Conservation (phyloP, 2,797 vertebrate genomes). For the Ficedula albicollis region DNA sequence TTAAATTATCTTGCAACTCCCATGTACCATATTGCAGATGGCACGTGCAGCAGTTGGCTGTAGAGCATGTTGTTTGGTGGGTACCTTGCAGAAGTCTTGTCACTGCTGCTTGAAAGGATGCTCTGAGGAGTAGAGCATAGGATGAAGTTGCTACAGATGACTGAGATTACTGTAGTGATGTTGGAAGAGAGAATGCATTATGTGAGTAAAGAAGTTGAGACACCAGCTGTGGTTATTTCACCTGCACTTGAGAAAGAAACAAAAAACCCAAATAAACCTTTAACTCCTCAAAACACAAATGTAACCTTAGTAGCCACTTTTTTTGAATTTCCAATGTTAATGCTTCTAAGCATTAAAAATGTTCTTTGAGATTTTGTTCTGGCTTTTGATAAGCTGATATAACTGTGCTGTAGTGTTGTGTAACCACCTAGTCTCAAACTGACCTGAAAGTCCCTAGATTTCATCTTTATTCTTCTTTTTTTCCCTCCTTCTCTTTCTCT, state of each 20-base stretch:
- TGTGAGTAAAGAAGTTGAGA: not conserved
- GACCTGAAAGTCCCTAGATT: not conserved
- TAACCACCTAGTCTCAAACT: not conserved
- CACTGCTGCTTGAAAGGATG: not conserved
- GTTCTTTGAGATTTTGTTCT: not conserved
- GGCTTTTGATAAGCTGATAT: not conserved
- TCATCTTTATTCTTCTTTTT: not conserved
- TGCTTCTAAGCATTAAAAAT: not conserved
- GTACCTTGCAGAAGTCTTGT: not conserved
- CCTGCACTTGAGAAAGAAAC: not conserved
- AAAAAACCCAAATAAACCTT: not conserved
- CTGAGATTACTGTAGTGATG: not conserved
- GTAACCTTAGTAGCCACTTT: not conserved
- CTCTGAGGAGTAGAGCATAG: not conserved
- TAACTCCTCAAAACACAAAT: not conserved
- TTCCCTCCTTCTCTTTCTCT: fast-evolving
- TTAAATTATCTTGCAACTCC: not conserved
- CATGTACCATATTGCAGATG: not conserved
- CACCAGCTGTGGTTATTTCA: not conserved
- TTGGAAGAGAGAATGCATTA: not conserved
- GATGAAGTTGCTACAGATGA: not conserved
- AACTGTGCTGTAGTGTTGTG: not conserved
- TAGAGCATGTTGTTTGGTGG: not conserved
- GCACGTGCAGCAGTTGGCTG: not conserved
- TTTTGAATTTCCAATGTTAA: not conserved